Conservation (phyloP, 2,797 vertebrate species). For the Micrastur ruficollis region DNA sequence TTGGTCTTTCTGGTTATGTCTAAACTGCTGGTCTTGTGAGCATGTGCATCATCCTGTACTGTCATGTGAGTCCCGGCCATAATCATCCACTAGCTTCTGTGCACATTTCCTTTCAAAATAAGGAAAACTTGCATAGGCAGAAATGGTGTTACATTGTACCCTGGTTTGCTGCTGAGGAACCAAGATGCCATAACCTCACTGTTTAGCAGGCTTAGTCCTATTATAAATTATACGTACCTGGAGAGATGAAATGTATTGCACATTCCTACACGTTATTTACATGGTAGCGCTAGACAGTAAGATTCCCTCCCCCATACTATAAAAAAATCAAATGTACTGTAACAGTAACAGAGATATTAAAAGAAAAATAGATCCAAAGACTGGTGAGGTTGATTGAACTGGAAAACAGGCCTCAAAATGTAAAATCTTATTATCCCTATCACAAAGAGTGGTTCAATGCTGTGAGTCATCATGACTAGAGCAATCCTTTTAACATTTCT, state of each 20-base stretch:
- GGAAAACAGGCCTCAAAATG: conserved; percentile 1
- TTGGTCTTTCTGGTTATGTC: not conserved
- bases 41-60: not conserved
- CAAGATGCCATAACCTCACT: not conserved
- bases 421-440: not conserved
- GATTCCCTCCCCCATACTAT: not conserved
- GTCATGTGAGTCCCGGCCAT: not conserved
- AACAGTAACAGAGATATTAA: not conserved
- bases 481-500: conserved; percentile 19
- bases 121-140: not conserved
- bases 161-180: not conserved
- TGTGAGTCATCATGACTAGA: conserved; percentile 11
- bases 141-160: not conserved
- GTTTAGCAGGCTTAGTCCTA: not conserved
- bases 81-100: not conserved
- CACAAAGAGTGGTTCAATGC: not conserved
- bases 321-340: not conserved
- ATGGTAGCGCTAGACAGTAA: not conserved
- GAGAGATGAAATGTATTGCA: not conserved
- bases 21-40: not conserved
- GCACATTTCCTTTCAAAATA: not conserved
- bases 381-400: not conserved
- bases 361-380: not conserved
- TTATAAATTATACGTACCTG: not conserved
- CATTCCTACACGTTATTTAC: not conserved